These are phyloP conservation scores for Patella ulyssiponensis DNA, from an alignment of 2,888 invertebrate genomes.

Conservation along the genomic window DNA sequence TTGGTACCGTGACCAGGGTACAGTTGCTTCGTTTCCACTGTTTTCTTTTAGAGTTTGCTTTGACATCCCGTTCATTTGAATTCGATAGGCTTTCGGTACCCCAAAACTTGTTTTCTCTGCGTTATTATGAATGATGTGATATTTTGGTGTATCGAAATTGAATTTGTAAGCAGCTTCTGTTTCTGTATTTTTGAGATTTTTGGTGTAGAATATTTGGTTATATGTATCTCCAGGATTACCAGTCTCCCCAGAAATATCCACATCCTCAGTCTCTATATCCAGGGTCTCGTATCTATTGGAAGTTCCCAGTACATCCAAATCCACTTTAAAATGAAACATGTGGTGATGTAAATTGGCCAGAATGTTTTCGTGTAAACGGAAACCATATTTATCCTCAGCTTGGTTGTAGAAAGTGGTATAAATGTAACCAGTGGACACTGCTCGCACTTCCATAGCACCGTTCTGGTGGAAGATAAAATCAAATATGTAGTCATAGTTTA, in stretches of 20 bases:
- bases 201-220: constrained; percentile 41
- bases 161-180: constrained; percentile 55
- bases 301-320: constrained; percentile 57
- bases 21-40: constrained; percentile 46
- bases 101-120: constrained; percentile 42
- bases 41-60: constrained; percentile 50
- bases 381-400: constrained; percentile 47
- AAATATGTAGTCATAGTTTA: constrained; percentile 64
- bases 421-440: constrained; percentile 61
- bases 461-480: constrained; percentile 65
- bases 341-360: constrained; percentile 61
- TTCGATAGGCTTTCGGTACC: constrained; percentile 52
- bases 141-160: constrained; percentile 58
- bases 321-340: constrained; percentile 59
- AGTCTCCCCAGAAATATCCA: constrained; percentile 41
- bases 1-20: constrained; percentile 62
- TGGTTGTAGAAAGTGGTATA: constrained; percentile 41
- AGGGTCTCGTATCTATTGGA: constrained; percentile 61
- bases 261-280: constrained; percentile 46
- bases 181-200: constrained; percentile 48
- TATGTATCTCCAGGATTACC: constrained; percentile 31
- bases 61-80: constrained; percentile 50
- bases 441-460: constrained; percentile 54
- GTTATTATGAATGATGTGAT: constrained; percentile 58
- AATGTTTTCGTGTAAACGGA: constrained; percentile 48